A percentile compares a stretch with the other conserved stretches of the same genome.
Conservation (phyloP, 2,797 vertebrate species). For the Stomatorhinus walkeri region DNA sequence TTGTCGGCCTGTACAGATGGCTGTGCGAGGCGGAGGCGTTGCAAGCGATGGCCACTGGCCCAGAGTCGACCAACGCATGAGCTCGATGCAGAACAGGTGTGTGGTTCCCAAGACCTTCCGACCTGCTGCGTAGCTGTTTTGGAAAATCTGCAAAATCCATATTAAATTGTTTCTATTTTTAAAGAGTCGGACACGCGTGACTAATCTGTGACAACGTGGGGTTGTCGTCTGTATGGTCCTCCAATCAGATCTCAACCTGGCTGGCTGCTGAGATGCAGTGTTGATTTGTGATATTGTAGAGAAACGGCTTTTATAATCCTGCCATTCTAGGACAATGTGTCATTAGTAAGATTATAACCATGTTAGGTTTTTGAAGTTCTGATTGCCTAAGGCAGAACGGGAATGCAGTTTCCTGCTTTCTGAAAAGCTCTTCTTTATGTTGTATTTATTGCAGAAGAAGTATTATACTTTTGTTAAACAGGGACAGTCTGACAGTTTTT, state of each 20-base stretch:
- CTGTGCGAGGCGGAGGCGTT: neutral
- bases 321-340: neutral
- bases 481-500: neutral
- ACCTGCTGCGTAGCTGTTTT: neutral
- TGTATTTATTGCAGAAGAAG: neutral
- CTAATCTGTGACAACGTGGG: neutral
- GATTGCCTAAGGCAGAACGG: neutral
- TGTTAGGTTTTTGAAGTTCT: neutral
- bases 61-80: slow-evolving; percentile 12
- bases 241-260: neutral
- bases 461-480: neutral
- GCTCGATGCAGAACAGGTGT: slow-evolving; percentile 13
- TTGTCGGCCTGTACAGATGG: slow-evolving; percentile 20
- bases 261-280: neutral
- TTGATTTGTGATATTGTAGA: neutral
- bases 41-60: slow-evolving; percentile 22
- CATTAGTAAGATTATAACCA: neutral
- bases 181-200: neutral
- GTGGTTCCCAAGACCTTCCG: neutral
- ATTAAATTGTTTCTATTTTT: slow-evolving; percentile 1
- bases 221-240: neutral
- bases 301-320: neutral
- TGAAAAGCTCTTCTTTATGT: neutral
- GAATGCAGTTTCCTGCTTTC: neutral
- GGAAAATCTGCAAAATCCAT: neutral